These are phyloP conservation scores for Florisuga fusca DNA, from an alignment of 2,797 vertebrate species.

Conservation along the genomic window DNA sequence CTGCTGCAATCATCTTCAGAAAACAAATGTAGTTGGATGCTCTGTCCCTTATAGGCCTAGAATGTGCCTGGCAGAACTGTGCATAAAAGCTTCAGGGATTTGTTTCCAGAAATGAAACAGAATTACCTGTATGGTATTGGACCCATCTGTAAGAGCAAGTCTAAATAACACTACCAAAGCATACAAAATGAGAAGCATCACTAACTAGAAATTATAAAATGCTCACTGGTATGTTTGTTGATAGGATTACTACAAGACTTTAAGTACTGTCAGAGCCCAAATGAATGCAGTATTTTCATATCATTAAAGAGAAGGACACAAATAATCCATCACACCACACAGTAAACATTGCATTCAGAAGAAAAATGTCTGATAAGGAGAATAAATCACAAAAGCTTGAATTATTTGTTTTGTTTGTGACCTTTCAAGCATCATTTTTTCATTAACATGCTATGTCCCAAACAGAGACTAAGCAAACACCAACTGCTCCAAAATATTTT, in stretches of 20 bases:
- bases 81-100: background rate
- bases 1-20: background rate
- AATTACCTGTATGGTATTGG: background rate
- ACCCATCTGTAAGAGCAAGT: background rate
- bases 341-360: background rate
- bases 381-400: slow-evolving; percentile 6
- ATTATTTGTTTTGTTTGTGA: slow-evolving; percentile 27
- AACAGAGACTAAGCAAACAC: slow-evolving; percentile 9
- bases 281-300: background rate
- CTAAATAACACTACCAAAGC: background rate
- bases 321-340: background rate
- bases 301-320: background rate
- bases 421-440: slow-evolving; percentile 47
- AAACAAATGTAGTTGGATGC: background rate
- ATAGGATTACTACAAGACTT: background rate
- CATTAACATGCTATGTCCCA: background rate
- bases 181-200: background rate
- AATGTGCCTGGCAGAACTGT: rapidly evolving
- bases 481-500: background rate
- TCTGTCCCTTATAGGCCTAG: background rate
- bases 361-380: background rate
- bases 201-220: background rate
- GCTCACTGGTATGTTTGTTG: background rate
- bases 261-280: slow-evolving; percentile 8
- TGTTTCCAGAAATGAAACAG: background rate